Percentiles rank a stretch among this genome's conserved stretches.
Evolutionary conservation across 2,113 vertebrate species (phyloP).

Genomic region (Phalacrocorax aristotelis): DNA sequence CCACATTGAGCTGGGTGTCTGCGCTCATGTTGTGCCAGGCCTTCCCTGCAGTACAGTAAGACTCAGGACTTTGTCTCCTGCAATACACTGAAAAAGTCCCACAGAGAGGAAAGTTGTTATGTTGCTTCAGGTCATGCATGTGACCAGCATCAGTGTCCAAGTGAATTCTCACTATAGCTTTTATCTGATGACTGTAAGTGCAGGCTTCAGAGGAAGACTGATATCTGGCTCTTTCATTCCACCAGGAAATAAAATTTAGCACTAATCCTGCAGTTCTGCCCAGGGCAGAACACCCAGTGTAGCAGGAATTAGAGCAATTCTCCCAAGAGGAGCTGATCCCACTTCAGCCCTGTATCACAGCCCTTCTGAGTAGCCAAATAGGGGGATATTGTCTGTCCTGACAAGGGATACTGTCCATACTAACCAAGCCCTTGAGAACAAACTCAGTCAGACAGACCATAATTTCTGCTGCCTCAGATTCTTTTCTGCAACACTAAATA

Average conservation of each 20-base stretch:
- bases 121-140: fast-evolving
- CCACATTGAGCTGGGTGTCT: background rate
- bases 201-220: background rate
- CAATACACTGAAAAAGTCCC: background rate
- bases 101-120: background rate
- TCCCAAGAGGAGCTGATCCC: background rate
- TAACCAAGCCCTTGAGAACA: background rate
- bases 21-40: background rate
- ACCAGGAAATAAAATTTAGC: constrained; percentile 1
- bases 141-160: background rate
- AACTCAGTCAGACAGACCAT: background rate
- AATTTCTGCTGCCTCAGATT: background rate
- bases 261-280: background rate
- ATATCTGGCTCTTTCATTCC: background rate
- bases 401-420: background rate
- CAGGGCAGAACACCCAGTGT: background rate
- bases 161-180: background rate
- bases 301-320: background rate
- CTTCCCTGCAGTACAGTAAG: background rate
- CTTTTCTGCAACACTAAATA: background rate
- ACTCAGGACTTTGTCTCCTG: background rate
- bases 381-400: background rate
- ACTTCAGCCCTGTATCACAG: background rate
- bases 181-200: background rate
- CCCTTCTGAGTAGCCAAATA: background rate